These are phyloP conservation scores for Epinotia brunnichana DNA, from an alignment of 2,888 invertebrate genomes.

Conservation along the genomic window DNA sequence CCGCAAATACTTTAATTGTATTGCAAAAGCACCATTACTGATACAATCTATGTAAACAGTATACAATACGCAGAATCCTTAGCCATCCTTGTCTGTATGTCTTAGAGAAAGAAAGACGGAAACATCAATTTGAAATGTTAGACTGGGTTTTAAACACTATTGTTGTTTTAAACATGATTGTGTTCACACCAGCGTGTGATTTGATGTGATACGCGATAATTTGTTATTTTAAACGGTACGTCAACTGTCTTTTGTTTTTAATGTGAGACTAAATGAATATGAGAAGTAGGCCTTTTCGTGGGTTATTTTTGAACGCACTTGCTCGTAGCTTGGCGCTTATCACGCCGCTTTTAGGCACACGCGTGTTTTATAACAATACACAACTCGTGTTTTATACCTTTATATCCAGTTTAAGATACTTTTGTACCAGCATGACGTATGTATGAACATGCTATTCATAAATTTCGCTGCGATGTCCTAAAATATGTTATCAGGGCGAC, in stretches of 20 bases:
- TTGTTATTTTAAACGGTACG: constrained; percentile 17
- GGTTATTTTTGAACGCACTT: no score
- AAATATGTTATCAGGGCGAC: no score
- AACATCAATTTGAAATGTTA: constrained; percentile 4
- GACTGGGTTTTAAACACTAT: not conserved
- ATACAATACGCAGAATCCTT: not conserved
- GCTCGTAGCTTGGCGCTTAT: no score
- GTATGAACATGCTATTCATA: no score
- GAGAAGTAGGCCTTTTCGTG: not conserved
- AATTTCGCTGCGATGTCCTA: no score
- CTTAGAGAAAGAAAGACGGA: constrained; percentile 6
- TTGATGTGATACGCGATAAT: constrained; percentile 31
- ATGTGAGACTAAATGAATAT: not conserved
- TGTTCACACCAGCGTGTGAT: constrained; percentile 36
- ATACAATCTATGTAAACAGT: constrained; percentile 23
- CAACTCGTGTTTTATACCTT: no score
- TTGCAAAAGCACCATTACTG: constrained; percentile 19
- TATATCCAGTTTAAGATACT: no score
- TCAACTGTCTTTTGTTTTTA: constrained; percentile 11
- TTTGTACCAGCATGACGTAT: no score
- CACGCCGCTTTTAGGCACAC: no score
- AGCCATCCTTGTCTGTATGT: not conserved
- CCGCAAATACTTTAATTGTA: constrained; percentile 27
- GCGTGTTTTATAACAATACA: no score
- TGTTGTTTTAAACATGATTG: constrained; percentile 29